Evolutionary conservation across 2,113 vertebrate species (phyloP).

Genomic region (Hippocampus zosterae): DNA sequence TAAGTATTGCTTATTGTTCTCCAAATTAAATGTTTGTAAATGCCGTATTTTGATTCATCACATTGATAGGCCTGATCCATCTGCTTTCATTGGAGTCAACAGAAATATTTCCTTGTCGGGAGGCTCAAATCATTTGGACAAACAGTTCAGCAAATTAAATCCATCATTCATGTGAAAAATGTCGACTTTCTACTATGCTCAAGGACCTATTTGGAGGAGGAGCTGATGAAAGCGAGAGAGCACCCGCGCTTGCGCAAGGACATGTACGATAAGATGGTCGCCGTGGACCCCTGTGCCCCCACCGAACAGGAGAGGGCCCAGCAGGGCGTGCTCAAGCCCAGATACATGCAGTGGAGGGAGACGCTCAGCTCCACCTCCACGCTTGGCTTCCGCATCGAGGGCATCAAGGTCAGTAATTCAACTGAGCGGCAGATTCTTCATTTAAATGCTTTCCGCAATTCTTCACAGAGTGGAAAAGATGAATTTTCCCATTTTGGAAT

Average conservation of each 20-base stretch:
- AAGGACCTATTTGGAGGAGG: conserved; percentile 88
- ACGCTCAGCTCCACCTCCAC: conserved; percentile 84
- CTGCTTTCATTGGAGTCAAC: no score
- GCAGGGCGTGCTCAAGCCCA: conserved; percentile 80
- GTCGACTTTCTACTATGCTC: neutral
- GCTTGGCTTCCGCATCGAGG: conserved; percentile 86
- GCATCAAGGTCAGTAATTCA: conserved; percentile 78
- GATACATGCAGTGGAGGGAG: conserved; percentile 93
- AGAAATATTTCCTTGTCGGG: no score
- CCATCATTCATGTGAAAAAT: neutral
- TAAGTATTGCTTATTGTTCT: no score
- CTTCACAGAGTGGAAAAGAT: neutral
- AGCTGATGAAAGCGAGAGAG: conserved; percentile 82
- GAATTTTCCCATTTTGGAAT: neutral
- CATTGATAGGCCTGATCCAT: no score
- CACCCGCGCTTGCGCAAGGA: conserved; percentile 78
- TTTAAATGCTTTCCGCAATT: no score
- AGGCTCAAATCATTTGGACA: no score
- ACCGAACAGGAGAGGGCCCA: conserved; percentile 77
- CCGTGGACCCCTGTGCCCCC: conserved; percentile 81
- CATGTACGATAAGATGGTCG: conserved; percentile 92
- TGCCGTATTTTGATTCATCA: no score
- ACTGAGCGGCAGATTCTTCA: neutral
- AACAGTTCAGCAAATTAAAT: neutral
- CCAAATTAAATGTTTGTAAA: no score